phyloP scores from a whole-genome alignment of 2,113 vertebrate genomes.

The Vireo altiloquus region DNA sequence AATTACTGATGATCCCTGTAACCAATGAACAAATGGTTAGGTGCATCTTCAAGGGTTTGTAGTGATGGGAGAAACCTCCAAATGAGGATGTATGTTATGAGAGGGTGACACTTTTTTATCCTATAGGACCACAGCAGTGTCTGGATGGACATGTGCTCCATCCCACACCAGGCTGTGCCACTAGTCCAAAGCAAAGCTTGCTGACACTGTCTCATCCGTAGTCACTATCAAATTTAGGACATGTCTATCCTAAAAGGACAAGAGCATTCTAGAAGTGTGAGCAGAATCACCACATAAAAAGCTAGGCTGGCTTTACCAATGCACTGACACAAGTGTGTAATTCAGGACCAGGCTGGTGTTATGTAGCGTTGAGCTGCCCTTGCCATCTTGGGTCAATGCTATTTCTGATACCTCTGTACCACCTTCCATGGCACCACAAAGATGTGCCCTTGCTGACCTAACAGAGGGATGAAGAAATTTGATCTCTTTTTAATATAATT shows the following conservation, averaged over 20 bases:
- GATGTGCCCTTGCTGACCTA: neutral
- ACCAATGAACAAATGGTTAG: neutral
- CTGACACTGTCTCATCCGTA: neutral
- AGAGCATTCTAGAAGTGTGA: neutral
- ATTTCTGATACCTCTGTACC: fast-evolving
- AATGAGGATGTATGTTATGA: neutral
- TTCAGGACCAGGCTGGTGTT: neutral
- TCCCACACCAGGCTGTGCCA: neutral
- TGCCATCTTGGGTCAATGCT: neutral
- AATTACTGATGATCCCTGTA: neutral
- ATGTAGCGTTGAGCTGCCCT: neutral
- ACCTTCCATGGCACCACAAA: neutral
- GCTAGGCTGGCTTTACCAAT: neutral
- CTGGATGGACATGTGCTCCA: neutral
- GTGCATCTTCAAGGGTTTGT: neutral
- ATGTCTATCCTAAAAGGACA: neutral
- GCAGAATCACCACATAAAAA: neutral
- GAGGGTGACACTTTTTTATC: neutral
- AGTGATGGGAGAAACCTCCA: neutral
- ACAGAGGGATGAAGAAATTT: neutral
- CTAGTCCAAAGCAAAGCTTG: neutral
- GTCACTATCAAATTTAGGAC: neutral
- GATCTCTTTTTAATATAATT: neutral
- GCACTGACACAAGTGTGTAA: neutral
- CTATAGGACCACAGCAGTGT: neutral